Evolutionary conservation across 2,797 vertebrate species (phyloP), one percentile per base, ranked within the genome.

Genomic region (Gymnoscopelus braueri): DNA sequence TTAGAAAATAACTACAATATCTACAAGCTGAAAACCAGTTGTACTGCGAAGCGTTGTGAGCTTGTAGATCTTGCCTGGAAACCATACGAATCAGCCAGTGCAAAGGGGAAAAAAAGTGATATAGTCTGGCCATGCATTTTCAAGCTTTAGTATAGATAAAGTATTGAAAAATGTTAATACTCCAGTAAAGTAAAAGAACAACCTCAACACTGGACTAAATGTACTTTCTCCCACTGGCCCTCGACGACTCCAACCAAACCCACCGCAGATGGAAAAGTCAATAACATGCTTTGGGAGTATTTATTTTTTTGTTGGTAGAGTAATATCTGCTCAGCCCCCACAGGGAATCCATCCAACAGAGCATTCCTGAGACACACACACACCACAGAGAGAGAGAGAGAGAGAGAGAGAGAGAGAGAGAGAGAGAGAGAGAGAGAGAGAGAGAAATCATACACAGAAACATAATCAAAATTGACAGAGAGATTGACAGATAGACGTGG

Each of bases 241-340:
- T 29, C 4, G 35, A 47, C 4, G 9, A 65, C 63, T 69, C 63
- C 10, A 71, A 77, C 67, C 39, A 56, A 12, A 26, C 49, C 3
- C 2, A 50, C 70, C 60, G 9, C 72, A 54, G 44, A 70, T 65
- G 74, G 78, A 79, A 79, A 85, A 71, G 78, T 77, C 69, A 81
- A 79, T 65, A 83, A 72, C 58, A 39, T 4, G 32, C 58, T 60
- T n/a, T 35, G 52, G 15, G 58, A 23, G 13, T 58, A 68, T 72
- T 76, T 79, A 56, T 76, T 74, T 79, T 81, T 63, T 73, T 72
- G 74, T 71, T 71, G 71, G 75, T 77, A 60, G 71, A 64, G 61
- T 65, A 32, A 60, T 79, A 79, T 77, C 57, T 67, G 50, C 0
- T 3, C 55, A 74, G 58, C 59, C 8, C 4, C 51, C 0, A 47